These are phyloP conservation scores for Campoplex capitator DNA, from an alignment of 2,888 invertebrate genomes.

Conservation along the genomic window DNA sequence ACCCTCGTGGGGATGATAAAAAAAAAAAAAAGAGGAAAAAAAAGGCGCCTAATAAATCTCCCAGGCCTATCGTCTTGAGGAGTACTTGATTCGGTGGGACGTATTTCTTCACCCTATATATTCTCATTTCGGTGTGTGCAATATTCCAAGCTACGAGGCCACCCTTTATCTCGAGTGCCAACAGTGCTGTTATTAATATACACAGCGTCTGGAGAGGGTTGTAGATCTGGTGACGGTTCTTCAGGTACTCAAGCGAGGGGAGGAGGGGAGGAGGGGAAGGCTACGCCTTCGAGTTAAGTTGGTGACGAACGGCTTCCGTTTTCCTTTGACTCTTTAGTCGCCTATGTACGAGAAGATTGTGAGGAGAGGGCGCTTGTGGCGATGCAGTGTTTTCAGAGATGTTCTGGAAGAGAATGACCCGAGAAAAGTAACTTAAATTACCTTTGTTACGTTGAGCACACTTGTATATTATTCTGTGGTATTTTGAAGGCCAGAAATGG, in stretches of 20 bases:
- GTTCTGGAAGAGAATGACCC: constrained; percentile 1
- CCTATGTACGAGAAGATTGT: constrained; percentile 12
- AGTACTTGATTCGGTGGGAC: constrained; percentile 13
- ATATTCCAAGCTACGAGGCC: neutral
- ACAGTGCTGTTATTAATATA: constrained; percentile 40
- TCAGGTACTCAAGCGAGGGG: constrained; percentile 32
- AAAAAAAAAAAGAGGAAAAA: neutral
- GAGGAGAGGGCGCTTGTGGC: neutral
- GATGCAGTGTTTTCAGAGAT: neutral
- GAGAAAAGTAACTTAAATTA: constrained; percentile 13
- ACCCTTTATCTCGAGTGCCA: constrained; percentile 47
- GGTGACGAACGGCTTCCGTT: constrained; percentile 52
- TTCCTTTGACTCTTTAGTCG: constrained; percentile 49
- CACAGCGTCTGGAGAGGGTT: constrained; percentile 27
- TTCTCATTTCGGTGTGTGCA: neutral
- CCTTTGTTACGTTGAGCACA: constrained; percentile 2
- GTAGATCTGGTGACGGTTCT: constrained; percentile 33
- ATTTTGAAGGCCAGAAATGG: neutral
- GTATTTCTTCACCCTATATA: neutral
- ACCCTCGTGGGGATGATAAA: constrained; percentile 4
- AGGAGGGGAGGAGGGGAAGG: too few relatives aligned
- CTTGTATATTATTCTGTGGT: neutral
- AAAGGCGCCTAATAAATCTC: neutral
- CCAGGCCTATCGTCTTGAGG: constrained; percentile 2
- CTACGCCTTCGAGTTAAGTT: constrained; percentile 11